A percentile compares a stretch with the other conserved stretches of the same genome.
Conservation (phyloP, 2,113 vertebrate genomes). For the Donacobius atricapilla region DNA sequence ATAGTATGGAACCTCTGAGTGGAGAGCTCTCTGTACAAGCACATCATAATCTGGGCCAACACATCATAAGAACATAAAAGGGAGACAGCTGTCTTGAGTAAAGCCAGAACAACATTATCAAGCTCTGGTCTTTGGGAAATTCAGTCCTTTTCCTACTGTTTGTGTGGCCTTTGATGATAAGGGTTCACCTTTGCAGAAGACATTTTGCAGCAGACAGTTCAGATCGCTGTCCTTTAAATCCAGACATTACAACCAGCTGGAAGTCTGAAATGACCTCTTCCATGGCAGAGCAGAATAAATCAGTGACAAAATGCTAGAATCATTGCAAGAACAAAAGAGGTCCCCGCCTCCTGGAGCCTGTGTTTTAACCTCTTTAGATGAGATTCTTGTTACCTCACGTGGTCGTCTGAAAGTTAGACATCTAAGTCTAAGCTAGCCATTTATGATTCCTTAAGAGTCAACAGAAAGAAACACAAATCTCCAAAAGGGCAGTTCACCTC, state of each 20-base stretch:
- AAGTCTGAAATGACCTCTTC: constrained; percentile 34
- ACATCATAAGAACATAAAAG: neutral
- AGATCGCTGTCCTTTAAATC: constrained; percentile 4
- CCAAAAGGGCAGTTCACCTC: neutral
- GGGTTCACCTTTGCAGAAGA: neutral
- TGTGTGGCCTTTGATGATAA: constrained; percentile 17
- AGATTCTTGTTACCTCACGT: neutral
- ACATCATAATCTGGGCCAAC: neutral
- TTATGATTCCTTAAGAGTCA: neutral
- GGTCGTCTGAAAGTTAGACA: neutral
- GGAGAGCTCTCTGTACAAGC: neutral
- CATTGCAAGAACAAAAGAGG: neutral
- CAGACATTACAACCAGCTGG: constrained; percentile 41
- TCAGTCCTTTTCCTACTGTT: neutral
- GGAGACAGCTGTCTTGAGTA: neutral
- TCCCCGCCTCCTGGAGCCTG: neutral
- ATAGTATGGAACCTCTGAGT: accelerated
- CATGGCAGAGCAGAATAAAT: constrained; percentile 12
- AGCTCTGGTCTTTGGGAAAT: neutral
- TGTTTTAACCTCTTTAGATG: neutral
- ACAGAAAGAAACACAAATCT: neutral
- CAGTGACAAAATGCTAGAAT: constrained; percentile 1
- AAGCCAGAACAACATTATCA: neutral
- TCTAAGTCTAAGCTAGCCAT: neutral
- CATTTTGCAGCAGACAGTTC: neutral